Base-by-base conservation (phyloP, 1,140 invertebrate genomes). In the Drosophila virilis region DNA sequence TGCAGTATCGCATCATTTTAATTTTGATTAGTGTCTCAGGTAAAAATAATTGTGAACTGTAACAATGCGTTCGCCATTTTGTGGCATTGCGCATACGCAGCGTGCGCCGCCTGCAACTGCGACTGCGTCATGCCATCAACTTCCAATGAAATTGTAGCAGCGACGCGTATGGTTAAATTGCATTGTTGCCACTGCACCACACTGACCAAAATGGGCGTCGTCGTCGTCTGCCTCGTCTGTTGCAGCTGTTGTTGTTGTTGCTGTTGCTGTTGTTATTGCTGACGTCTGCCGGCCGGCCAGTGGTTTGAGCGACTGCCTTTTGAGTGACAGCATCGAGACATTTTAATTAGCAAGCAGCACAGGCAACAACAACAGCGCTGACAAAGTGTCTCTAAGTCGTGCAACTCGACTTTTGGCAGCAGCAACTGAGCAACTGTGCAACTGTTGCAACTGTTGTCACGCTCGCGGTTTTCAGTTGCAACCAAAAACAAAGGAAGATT, bases 81-180 rank as follows among this genome's bases (percentile, higher is more conserved):
- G 84, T 83, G 52, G 61, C 68, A 76, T 80, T 80, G 83, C 84
- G 76, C 77, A 86, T 88, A 86, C 83, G 83, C 77, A 75, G 58
- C 77, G 76, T 82, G 80, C 73, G 60, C 79, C 52, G 54, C 40
- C 48, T 15, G 15, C 60, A 54, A 42, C 46, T 2, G 33, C 51
- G 1, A 32, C 46, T 35, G 50, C 66, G 17, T 60, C 77, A 64
- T 37, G 12, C 35, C 62, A 62, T 15, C 48, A 77, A 88, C 84
- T 88, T 88, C 83, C 83, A 88, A 88, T 88, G 83, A 88, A 88
- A 88, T 89, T 79, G 84, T 83, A 89, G 84, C 84, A 86, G 74
- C 59, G 35, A 42, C 71, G 73, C 61, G 74, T 86, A 85, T 86
- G 82, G 82, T 48, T 86, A 85, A 81, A 88, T 86, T 62, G 79